Evolutionary conservation across 2,888 invertebrate species (phyloP).

Genomic region (Torymus auratus): DNA sequence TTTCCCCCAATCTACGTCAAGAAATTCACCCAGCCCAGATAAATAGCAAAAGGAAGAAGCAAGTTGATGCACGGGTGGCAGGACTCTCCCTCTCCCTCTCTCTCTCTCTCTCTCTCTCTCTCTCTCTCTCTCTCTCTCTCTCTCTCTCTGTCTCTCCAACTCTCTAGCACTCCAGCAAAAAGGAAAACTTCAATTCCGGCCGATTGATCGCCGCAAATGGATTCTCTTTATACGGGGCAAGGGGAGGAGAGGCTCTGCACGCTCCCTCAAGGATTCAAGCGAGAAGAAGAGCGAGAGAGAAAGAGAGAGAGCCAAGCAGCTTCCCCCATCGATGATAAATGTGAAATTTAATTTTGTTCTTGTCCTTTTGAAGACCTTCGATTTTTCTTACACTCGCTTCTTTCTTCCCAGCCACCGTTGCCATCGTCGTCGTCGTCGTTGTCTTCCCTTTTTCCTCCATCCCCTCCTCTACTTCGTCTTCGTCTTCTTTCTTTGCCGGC

Average conservation of each 20-base stretch:
- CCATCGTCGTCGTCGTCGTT: neutral
- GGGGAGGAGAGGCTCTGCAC: too few relatives aligned
- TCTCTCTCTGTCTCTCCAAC: too few relatives aligned
- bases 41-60: neutral
- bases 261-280: too few relatives aligned
- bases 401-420: too few relatives aligned
- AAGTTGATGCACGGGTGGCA: neutral
- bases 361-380: neutral
- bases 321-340: slow-evolving; percentile 23
- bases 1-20: neutral
- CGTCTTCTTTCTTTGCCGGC: neutral
- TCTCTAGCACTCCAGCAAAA: neutral
- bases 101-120: too few relatives aligned
- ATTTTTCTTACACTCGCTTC: neutral
- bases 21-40: too few relatives aligned
- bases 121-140: too few relatives aligned
- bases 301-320: neutral
- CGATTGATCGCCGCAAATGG: slow-evolving; percentile 8
- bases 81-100: too few relatives aligned
- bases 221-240: neutral
- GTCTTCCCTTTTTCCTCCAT: neutral
- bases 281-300: too few relatives aligned
- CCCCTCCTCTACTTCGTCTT: neutral
- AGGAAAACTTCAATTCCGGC: slow-evolving; percentile 11
- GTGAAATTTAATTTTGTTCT: slow-evolving; percentile 15